Evolutionary conservation across 2,797 vertebrate species (phyloP).

Genomic region (Hypotaenidia philippensis): DNA sequence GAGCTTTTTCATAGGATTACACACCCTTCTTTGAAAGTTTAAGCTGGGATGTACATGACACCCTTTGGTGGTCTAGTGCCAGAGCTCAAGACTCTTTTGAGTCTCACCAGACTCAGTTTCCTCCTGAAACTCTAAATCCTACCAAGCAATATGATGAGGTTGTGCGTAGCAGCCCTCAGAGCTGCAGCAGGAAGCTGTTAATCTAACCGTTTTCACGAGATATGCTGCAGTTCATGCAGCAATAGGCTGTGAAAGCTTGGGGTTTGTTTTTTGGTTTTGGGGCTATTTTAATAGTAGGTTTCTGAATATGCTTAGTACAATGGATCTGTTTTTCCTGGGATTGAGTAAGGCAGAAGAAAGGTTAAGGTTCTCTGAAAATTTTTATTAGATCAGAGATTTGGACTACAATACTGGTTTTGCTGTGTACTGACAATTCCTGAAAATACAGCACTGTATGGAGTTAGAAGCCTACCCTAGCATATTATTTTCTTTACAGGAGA

Average conservation of each 20-base stretch:
- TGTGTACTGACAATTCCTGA: neutral
- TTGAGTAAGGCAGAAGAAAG: neutral
- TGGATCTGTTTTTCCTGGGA: neutral
- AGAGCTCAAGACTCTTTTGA: neutral
- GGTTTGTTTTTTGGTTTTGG: too few relatives aligned
- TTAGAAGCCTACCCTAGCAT: neutral
- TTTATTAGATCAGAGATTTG: neutral
- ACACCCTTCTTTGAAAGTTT: neutral
- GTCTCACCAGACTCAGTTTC: neutral
- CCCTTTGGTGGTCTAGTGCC: neutral
- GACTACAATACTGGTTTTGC: neutral
- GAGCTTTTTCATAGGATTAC: neutral
- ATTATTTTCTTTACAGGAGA: neutral
- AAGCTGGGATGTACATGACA: neutral
- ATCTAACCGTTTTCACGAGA: neutral
- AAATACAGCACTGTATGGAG: neutral
- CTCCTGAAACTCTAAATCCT: neutral
- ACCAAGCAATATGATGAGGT: neutral
- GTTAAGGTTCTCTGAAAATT: neutral
- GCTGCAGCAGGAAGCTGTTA: neutral
- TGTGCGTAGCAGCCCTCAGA: neutral
- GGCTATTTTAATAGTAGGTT: neutral
- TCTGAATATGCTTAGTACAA: neutral
- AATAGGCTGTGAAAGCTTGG: neutral
- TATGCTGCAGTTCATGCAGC: neutral